Percentiles rank a stretch among this genome's conserved stretches.
Conservation (phyloP, 2,797 vertebrate species). For the Enoplosus armatus region DNA sequence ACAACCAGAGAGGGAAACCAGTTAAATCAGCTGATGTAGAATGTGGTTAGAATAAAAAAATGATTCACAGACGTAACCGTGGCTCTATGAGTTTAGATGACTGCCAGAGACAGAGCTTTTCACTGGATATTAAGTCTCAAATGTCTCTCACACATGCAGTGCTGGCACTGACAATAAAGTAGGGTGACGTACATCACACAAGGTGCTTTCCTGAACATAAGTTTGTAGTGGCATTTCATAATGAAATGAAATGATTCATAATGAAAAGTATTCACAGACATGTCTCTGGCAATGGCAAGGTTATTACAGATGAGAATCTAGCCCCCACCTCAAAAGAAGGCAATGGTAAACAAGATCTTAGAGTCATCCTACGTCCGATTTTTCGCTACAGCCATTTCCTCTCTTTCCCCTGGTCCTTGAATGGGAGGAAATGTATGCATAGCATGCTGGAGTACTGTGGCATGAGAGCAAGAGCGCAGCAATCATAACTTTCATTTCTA, state of each 20-base stretch:
- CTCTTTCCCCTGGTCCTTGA: neutral
- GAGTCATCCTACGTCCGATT: neutral
- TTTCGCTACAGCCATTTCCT: neutral
- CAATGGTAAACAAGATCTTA: neutral
- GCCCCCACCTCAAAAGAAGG: neutral
- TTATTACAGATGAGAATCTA: neutral
- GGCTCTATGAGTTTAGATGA: neutral
- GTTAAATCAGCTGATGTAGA: neutral
- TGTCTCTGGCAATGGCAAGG: neutral
- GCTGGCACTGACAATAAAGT: slow-evolving; percentile 37
- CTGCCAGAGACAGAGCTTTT: neutral
- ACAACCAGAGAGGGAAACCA: neutral
- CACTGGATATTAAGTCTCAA: neutral
- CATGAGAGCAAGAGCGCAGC: neutral
- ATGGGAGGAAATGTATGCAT: neutral
- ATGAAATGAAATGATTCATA: no score
- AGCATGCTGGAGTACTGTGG: neutral
- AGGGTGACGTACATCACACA: neutral
- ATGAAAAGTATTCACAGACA: neutral
- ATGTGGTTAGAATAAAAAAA: neutral
- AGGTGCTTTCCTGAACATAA: neutral
- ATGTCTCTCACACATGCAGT: neutral
- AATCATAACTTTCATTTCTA: no score
- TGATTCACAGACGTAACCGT: neutral
- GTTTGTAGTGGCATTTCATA: no score